These are phyloP conservation scores for Condylostylus longicornis DNA, from an alignment of 1,140 invertebrate genomes.

Conservation along the genomic window DNA sequence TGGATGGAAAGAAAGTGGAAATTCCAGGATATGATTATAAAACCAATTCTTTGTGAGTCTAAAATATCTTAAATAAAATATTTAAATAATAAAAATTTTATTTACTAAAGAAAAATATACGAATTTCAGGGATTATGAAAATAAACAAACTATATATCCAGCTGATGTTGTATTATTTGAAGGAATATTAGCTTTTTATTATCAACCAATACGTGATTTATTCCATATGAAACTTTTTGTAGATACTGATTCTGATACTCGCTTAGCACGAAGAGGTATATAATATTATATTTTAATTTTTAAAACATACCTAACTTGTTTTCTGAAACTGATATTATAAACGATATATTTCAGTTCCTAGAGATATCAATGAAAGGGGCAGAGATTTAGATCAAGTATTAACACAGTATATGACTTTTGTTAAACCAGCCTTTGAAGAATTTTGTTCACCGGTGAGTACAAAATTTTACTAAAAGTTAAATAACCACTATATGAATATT, in stretches of 20 bases:
- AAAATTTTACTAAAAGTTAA: not conserved
- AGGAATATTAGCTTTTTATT: slow-evolving; percentile 96
- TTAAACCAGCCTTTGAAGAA: slow-evolving; percentile 98
- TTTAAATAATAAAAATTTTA: slow-evolving; percentile 6
- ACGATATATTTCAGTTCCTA: slow-evolving; percentile 49
- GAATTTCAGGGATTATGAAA: slow-evolving; percentile 46
- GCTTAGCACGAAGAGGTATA: slow-evolving; percentile 81
- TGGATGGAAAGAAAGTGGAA: slow-evolving; percentile 67
- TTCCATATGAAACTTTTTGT: slow-evolving; percentile 99
- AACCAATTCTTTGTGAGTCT: slow-evolving; percentile 60
- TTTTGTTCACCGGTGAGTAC: slow-evolving; percentile 87
- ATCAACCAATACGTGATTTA: slow-evolving; percentile 80
- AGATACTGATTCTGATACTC: slow-evolving; percentile 95
- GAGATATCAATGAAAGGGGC: slow-evolving; percentile 88
- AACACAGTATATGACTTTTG: slow-evolving; percentile 92
- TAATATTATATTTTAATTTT: not conserved
- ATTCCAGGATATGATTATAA: slow-evolving; percentile 86
- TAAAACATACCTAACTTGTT: slow-evolving; percentile 4
- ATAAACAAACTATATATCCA: slow-evolving; percentile 76
- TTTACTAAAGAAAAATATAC: slow-evolving; percentile 6
- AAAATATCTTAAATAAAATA: too few species aligned
- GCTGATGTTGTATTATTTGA: slow-evolving; percentile 96
- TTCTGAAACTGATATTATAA: slow-evolving; percentile 6
- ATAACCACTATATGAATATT: not conserved
- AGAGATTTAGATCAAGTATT: slow-evolving; percentile 87